Percentiles rank a stretch among this genome's conserved stretches.
Evolutionary conservation across 2,888 invertebrate species (phyloP).

Genomic region (Drosophila niveifrons): DNA sequence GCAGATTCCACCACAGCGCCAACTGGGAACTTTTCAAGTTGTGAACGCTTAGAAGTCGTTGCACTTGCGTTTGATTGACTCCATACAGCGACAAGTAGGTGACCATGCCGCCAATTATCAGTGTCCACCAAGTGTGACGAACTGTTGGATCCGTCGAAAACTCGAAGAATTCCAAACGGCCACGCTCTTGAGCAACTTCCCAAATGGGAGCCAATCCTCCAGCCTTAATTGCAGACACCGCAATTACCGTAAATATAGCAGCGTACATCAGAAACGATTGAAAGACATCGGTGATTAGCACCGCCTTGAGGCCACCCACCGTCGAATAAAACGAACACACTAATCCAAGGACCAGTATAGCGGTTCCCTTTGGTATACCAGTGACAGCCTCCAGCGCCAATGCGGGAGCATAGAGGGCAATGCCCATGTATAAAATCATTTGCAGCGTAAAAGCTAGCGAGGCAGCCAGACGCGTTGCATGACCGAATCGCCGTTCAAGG

Average conservation of each 20-base stretch:
- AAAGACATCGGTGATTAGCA: conserved; percentile 94
- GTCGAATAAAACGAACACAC: conserved; percentile 95
- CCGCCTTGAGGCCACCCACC: conserved; percentile 96
- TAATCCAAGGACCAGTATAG: conserved; percentile 89
- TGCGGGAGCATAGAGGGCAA: conserved; percentile 97
- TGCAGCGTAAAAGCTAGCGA: conserved; percentile 95
- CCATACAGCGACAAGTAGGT: conserved; percentile 94
- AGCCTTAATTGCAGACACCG: conserved; percentile 89
- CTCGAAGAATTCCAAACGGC: conserved; percentile 89
- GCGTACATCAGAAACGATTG: conserved; percentile 94
- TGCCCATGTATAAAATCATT: conserved; percentile 96
- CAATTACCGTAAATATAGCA: conserved; percentile 92
- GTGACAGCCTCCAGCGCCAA: conserved; percentile 95
- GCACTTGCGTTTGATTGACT: conserved; percentile 94
- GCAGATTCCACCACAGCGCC: conserved; percentile 93
- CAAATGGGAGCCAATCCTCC: conserved; percentile 91
- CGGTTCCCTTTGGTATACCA: conserved; percentile 89
- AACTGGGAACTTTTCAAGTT: conserved; percentile 90
- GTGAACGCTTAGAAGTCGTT: conserved; percentile 90
- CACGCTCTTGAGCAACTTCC: conserved; percentile 89
- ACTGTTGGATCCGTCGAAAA: conserved; percentile 92
- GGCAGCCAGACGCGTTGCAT: conserved; percentile 90
- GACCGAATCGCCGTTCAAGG: conserved; percentile 94
- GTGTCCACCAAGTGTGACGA: conserved; percentile 93
- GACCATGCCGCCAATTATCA: conserved; percentile 92